Conservation (phyloP, 2,888 invertebrate genomes). For the Tetragonisca angustula region DNA sequence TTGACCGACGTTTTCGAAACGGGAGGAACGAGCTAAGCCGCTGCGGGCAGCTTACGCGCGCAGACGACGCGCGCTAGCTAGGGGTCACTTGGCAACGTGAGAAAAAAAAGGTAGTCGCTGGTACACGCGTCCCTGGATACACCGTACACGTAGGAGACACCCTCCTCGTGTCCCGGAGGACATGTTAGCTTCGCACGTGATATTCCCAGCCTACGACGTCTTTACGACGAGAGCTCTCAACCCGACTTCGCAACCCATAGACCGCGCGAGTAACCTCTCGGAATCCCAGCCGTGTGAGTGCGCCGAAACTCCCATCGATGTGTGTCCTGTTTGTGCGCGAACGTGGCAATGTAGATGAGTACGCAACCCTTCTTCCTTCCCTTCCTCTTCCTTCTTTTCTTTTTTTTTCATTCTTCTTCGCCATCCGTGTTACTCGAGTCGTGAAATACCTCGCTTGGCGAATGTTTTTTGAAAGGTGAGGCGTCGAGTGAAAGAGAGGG, state of each 20-base stretch:
- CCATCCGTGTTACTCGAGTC: constrained; percentile 38
- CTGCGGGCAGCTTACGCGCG: constrained; percentile 32
- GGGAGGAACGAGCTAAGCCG: constrained; percentile 46
- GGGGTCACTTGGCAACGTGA: not conserved
- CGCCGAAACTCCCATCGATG: not conserved
- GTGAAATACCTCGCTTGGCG: constrained; percentile 20
- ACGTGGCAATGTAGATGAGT: not conserved
- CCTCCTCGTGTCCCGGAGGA: constrained; percentile 69
- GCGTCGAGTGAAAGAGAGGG: no score
- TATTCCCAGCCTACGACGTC: constrained; percentile 68
- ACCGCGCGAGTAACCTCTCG: constrained; percentile 44
- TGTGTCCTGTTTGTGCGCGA: not conserved
- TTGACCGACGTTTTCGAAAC: constrained; percentile 28
- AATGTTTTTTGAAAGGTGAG: no score
- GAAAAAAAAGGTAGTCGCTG: constrained; percentile 23
- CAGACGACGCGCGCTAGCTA: constrained; percentile 11
- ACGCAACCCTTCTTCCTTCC: constrained; percentile 26
- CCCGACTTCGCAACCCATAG: constrained; percentile 46
- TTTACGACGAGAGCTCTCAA: constrained; percentile 69
- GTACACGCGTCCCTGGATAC: constrained; percentile 42
- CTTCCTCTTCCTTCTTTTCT: not conserved
- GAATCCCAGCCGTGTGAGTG: constrained; percentile 8
- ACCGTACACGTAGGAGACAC: constrained; percentile 55
- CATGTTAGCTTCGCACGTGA: constrained; percentile 79
- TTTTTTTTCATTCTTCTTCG: not conserved